A percentile compares a stretch with the other conserved stretches of the same genome.
These are phyloP conservation scores for Myrmecobius fasciatus DNA, from an alignment of 2,113 vertebrate species.

Conservation along the genomic window DNA sequence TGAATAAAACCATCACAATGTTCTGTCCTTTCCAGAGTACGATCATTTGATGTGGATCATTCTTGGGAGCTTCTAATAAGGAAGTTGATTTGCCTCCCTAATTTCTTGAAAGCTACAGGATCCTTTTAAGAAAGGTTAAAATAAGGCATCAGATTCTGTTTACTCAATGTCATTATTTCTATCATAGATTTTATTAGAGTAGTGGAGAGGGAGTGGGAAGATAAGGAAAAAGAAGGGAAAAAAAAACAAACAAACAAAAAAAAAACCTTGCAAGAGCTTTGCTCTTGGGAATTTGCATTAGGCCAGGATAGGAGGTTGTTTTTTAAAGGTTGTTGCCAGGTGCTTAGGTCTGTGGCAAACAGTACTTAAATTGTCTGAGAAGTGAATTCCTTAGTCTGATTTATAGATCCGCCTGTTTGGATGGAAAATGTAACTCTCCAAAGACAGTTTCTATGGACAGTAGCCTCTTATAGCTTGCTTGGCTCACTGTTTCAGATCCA, in stretches of 20 bases:
- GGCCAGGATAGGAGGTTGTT: neutral
- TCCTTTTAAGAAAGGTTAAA: neutral
- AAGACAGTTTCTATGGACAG: slow-evolving; percentile 3
- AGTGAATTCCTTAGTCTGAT: neutral
- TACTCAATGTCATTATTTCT: slow-evolving; percentile 35
- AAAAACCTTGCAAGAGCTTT: neutral
- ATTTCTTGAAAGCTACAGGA: slow-evolving; percentile 12
- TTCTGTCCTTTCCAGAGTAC: neutral
- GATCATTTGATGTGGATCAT: neutral
- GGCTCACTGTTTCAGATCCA: slow-evolving; percentile 22
- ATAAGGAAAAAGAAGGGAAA: neutral
- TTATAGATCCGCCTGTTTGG: slow-evolving; percentile 20
- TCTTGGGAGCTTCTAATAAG: neutral
- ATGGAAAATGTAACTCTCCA: slow-evolving; percentile 40
- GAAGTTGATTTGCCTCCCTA: neutral
- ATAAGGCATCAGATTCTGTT: slow-evolving; percentile 17
- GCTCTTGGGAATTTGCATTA: neutral
- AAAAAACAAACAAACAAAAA: too few species aligned
- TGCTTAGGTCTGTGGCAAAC: neutral
- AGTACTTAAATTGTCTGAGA: neutral
- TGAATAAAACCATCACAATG: neutral
- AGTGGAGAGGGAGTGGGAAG: neutral
- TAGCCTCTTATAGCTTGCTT: slow-evolving; percentile 14
- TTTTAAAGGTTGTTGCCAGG: slow-evolving; percentile 2
- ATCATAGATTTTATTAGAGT: neutral